These are phyloP conservation scores for Cryptomyrus ogoouensis DNA, from an alignment of 2,113 vertebrate species.

Conservation along the genomic window DNA sequence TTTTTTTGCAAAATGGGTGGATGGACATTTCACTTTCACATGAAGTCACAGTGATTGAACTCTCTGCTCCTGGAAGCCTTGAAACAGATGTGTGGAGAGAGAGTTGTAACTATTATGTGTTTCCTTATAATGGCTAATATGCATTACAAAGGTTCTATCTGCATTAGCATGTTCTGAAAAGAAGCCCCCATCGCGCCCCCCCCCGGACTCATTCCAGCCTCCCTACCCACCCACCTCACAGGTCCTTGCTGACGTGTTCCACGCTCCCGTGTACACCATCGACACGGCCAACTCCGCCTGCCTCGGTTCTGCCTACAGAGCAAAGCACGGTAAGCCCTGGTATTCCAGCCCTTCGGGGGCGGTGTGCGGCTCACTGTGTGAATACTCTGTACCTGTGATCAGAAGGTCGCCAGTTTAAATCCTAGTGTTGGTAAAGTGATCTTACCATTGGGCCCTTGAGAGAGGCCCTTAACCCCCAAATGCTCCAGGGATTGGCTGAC, in stretches of 20 bases:
- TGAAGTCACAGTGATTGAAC: neutral
- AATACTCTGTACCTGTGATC: neutral
- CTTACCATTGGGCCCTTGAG: neutral
- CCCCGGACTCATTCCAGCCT: neutral
- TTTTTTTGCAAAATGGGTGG: neutral
- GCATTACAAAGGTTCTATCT: neutral
- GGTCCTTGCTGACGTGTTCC: conserved; percentile 89
- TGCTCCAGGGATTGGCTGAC: neutral
- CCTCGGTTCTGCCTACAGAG: conserved; percentile 85
- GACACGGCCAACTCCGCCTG: conserved; percentile 83
- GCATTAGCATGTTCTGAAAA: neutral
- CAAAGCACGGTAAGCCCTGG: conserved; percentile 73
- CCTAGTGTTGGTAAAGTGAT: neutral
- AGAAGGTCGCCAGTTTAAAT: neutral
- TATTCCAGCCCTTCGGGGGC: neutral
- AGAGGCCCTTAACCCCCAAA: neutral
- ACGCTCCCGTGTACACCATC: conserved; percentile 75
- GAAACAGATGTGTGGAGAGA: neutral
- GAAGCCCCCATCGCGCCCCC: neutral
- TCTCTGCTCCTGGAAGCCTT: neutral
- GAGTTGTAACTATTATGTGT: neutral
- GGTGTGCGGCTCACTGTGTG: neutral
- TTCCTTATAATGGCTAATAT: neutral
- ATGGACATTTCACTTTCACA: neutral
- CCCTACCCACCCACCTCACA: conserved; percentile 39